Conservation (phyloP, 2,113 vertebrate genomes). For the Pomatostomus ruficeps region DNA sequence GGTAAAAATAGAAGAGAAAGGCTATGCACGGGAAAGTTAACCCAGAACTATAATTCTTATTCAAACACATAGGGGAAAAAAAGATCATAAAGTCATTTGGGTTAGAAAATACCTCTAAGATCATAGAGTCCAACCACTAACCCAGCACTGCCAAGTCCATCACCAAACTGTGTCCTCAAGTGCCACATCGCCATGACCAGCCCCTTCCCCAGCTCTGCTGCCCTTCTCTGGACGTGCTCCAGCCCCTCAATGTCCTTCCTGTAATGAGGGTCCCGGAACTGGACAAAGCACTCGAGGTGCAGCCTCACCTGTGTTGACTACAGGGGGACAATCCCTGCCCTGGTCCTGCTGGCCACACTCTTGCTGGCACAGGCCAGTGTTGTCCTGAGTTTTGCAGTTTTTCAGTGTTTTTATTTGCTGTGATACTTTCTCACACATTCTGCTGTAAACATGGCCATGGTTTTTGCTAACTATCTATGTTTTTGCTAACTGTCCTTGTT, state of each 20-base stretch:
- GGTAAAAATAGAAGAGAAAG: background rate
- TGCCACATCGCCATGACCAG: background rate
- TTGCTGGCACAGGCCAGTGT: background rate
- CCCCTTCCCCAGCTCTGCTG: background rate
- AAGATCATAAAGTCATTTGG: background rate
- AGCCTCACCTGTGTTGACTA: fast-evolving
- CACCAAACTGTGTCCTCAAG: no score
- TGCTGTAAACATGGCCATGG: no score
- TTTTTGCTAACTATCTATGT: no score
- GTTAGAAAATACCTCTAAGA: background rate
- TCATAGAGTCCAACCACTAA: background rate
- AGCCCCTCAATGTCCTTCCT: no score
- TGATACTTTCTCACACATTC: no score
- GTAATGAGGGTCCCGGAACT: no score
- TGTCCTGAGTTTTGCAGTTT: no score
- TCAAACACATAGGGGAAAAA: background rate
- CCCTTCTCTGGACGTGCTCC: background rate
- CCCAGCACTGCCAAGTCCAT: background rate
- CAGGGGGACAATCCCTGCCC: fast-evolving
- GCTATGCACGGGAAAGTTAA: background rate
- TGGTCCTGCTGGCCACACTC: background rate
- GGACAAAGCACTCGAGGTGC: fast-evolving
- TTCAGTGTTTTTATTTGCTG: no score
- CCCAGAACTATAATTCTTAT: background rate
- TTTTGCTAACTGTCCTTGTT: no score